Base-by-base conservation (phyloP, 2,113 vertebrate genomes). In the Muntiacus muntjak region DNA sequence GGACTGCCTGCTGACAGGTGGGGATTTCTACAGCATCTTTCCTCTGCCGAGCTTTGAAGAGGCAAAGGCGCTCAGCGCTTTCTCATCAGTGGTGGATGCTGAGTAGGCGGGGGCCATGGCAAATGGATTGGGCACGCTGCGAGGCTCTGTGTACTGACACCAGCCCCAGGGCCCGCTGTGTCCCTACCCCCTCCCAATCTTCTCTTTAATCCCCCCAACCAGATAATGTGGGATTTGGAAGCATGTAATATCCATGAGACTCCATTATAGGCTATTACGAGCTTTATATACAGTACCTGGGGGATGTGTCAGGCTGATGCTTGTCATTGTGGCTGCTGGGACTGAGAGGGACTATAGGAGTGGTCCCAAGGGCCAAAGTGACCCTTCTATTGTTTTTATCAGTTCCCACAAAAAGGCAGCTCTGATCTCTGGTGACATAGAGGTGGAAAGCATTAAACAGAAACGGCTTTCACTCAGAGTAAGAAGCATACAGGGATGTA, bases 221-320 rank as follows among this genome's bases (percentile, higher is more conserved):
- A 98, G 98, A 98, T 98, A 98, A 98, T 98, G 98, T 97, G 95
- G 98, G 98, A 98, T 98, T 98, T 98, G 97, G 97, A 98, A 98
- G 97, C 98, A 97, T 98, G 98, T 98, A 98, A 98, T 98, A 98
- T 97, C 98, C 98, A 96, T 98, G 98, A 98, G 98, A 97, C 98
- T 98, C 98, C 95, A 98, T 98, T 98, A 98, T 92, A 97, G 98
- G 97, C 97, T 98, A 98, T 98, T 98, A 98, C 79, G 91, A 98
- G 97, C 97, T 97, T 98, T 95, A 94, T 96, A 92, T 4, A 60
- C 79, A 82, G 91, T 83, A 95, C 97, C 98, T 92, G 91, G 79
- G 94, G 97, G 94, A 90, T 95, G 79, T 81, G 74, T 89, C 89
- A 52, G 94, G 52, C 97, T 60, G 94, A 60, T 13, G 83, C 83